These are phyloP conservation scores for Agapostemon virescens DNA, from an alignment of 2,888 invertebrate species.

Conservation along the genomic window DNA sequence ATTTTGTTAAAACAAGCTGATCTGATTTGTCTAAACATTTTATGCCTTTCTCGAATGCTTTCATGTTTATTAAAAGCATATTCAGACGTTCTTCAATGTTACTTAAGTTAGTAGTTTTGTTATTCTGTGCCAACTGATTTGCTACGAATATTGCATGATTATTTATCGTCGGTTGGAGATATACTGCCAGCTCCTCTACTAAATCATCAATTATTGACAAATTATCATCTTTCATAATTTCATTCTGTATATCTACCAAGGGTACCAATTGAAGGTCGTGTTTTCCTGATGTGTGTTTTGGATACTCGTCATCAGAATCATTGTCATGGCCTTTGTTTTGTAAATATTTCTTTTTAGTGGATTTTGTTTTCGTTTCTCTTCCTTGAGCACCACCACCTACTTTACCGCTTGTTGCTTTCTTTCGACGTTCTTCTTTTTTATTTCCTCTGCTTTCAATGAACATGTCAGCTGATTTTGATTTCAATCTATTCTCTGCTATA, in stretches of 20 bases:
- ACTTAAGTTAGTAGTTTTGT: conserved; percentile 77
- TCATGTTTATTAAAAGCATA: conserved; percentile 87
- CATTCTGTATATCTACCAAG: conserved; percentile 85
- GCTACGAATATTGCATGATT: conserved; percentile 86
- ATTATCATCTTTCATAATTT: conserved; percentile 82
- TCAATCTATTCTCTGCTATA: conserved; percentile 85
- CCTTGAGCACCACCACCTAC: conserved; percentile 96
- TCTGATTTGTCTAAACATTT: conserved; percentile 84
- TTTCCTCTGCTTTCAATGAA: conserved; percentile 68
- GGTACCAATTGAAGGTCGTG: conserved; percentile 86
- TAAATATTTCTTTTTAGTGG: conserved; percentile 90
- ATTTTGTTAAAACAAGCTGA: conserved; percentile 88
- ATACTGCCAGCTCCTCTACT: conserved; percentile 85
- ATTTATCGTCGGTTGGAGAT: conserved; percentile 88
- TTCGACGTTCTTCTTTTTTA: conserved; percentile 92
- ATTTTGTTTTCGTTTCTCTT: conserved; percentile 96
- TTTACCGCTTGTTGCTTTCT: conserved; percentile 93
- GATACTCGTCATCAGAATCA: conserved; percentile 86
- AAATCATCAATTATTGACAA: conserved; percentile 88
- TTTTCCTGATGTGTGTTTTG: conserved; percentile 69
- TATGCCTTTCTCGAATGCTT: conserved; percentile 90
- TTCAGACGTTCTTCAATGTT: conserved; percentile 89
- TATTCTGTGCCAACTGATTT: conserved; percentile 87
- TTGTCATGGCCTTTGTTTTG: conserved; percentile 83
- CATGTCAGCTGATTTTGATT: conserved; percentile 77